Evolutionary conservation across 2,113 vertebrate species (phyloP).

Genomic region (Cololabis saira): DNA sequence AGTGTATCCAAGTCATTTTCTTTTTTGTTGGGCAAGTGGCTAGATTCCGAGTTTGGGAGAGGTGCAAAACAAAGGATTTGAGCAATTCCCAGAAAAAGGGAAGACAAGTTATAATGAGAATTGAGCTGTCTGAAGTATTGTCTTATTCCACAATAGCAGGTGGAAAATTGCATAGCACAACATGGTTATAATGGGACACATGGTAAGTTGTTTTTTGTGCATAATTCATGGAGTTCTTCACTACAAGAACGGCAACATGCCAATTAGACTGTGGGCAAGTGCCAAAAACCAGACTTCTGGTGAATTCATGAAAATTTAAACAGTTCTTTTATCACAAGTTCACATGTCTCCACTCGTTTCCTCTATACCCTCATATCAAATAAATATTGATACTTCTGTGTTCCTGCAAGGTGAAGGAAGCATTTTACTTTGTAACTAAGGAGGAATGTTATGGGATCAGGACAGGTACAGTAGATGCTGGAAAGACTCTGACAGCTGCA

Average conservation of each 20-base stretch:
- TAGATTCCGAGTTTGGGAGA: conserved; percentile 15
- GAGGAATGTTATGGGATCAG: conserved; percentile 26
- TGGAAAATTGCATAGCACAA: conserved; percentile 61
- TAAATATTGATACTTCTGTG: conserved; percentile 72
- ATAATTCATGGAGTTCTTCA: conserved; percentile 79
- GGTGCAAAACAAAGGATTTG: conserved; percentile 20
- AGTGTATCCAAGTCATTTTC: too few species aligned
- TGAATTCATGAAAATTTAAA: conserved; percentile 79
- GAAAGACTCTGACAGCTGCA: conserved; percentile 34
- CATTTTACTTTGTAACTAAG: conserved; percentile 48
- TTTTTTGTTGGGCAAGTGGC: conserved; percentile 7
- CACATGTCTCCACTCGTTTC: conserved; percentile 36
- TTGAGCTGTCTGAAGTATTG: conserved; percentile 65
- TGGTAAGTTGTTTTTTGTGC: conserved; percentile 75
- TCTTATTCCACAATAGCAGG: conserved; percentile 59
- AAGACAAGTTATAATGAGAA: conserved; percentile 61
- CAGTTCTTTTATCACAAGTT: conserved; percentile 56
- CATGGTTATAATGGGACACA: conserved; percentile 73
- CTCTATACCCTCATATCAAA: conserved; percentile 49
- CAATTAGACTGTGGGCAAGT: conserved; percentile 75
- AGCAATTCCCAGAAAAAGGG: conserved; percentile 29
- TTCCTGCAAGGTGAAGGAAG: conserved; percentile 58
- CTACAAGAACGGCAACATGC: conserved; percentile 71
- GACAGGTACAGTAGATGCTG: conserved; percentile 17
- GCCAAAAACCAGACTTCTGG: conserved; percentile 68